Percentiles rank a stretch among this genome's conserved stretches.
phyloP scores from a whole-genome alignment of 2,113 vertebrate genomes.

The Trochalopteron elliotii region DNA sequence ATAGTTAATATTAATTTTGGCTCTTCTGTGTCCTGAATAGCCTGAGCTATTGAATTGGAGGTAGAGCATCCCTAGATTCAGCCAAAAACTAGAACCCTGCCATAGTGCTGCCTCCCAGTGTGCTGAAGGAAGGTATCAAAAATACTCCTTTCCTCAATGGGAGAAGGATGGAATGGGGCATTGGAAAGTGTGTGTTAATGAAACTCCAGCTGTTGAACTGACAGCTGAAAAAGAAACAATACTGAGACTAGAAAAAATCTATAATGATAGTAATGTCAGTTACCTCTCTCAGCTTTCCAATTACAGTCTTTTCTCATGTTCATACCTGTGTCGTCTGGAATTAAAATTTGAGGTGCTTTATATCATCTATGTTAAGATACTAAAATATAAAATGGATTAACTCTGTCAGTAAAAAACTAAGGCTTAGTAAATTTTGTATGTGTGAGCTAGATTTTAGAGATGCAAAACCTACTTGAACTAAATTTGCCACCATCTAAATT shows the following conservation, averaged over 20 bases:
- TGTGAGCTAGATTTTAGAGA: neutral
- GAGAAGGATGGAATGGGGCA: neutral
- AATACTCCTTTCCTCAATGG: neutral
- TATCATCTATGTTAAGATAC: neutral
- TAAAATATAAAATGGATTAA: neutral
- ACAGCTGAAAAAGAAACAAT: neutral
- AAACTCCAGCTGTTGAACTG: neutral
- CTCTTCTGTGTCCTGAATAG: neutral
- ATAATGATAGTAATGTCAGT: neutral
- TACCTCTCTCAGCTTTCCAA: neutral
- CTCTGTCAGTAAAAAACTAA: neutral
- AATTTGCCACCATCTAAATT: neutral
- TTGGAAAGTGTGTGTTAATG: neutral
- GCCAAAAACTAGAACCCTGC: neutral
- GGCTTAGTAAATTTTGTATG: neutral
- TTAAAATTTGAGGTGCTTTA: neutral
- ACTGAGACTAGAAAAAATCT: neutral
- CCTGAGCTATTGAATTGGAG: neutral
- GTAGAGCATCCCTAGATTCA: neutral
- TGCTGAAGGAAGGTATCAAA: neutral
- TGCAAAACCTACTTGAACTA: neutral
- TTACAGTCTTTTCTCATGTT: neutral
- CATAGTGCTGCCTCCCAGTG: rapidly evolving
- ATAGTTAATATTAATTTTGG: neutral
- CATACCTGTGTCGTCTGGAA: neutral